Evolutionary conservation across 2,113 vertebrate species (phyloP), one percentile per base, ranked within the genome.

Genomic region (Carassius carassius): DNA sequence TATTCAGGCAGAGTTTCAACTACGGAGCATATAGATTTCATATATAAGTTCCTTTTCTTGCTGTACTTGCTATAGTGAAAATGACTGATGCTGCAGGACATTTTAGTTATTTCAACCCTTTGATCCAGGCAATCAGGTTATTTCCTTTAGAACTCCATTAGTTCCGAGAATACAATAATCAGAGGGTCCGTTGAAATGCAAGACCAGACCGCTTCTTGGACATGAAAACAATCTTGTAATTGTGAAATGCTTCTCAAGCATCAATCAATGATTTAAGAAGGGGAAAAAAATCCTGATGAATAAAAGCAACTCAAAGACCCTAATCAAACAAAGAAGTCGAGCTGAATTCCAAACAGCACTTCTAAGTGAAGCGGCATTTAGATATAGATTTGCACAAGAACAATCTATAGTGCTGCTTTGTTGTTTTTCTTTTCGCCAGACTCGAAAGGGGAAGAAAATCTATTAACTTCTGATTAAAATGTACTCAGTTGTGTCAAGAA

Each of bases 301-400:
- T 89, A 89, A 89, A 89, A 90, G 91, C 89, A 87, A 88, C 91
- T 89, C n/a, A 23, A 80, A 85, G 86, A 91, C 90, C 93, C 91
- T 93, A 91, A 93, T 93, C 92, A 92, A 90, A 87, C 90, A 73
- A 51, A 63, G 74, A 92, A 89, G 90, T 89, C 85, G 90, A 93
- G 90, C 92, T 93, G 90, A 94, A 93, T 92, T 91, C 89, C 87
- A 91, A 90, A 91, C 87, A 90, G 86, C 91, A 91, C 94, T 94
- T 94, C 89, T 92, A 94, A 90, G 91, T 93, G 92, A 94, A 93
- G 91, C 91, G 91, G 92, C 89, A 94, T 94, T 93, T 91, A 91
- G 91, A 91, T 92, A 92, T 92, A 91, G 91, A 92, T 93, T 92
- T 89, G 88, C 88, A 89, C 90, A 90, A 91, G 92, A 91, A 91